A percentile compares a stretch with the other conserved stretches of the same genome.
phyloP scores from a whole-genome alignment of 2,113 vertebrate genomes.

The Scartelaos histophorus region DNA sequence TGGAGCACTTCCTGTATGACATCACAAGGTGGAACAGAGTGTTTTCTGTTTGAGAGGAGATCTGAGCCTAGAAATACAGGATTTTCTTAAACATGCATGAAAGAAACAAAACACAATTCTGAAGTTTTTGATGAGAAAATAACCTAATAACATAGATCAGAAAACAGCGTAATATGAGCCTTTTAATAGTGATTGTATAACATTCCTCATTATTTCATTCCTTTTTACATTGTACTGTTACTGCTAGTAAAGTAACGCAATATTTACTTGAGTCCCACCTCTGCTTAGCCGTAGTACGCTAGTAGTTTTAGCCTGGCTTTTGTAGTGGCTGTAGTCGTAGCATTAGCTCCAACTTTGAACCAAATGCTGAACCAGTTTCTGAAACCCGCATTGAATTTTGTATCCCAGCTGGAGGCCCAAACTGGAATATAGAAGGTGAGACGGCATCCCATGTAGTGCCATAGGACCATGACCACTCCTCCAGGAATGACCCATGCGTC shows the following conservation, averaged over 20 bases:
- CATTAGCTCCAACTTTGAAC: neutral
- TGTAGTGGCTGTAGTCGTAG: neutral
- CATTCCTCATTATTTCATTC: neutral
- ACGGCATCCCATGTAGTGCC: constrained; percentile 73
- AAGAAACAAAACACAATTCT: too few relatives aligned
- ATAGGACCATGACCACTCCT: constrained; percentile 73
- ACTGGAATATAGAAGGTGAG: constrained; percentile 86
- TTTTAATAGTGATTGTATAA: neutral
- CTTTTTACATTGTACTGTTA: neutral
- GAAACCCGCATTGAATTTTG: constrained; percentile 74
- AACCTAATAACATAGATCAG: too few relatives aligned
- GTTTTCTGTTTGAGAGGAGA: too few relatives aligned
- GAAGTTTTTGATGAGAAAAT: too few relatives aligned
- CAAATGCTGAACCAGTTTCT: constrained; percentile 58
- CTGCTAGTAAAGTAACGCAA: neutral
- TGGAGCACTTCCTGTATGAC: too few relatives aligned
- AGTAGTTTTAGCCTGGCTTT: neutral
- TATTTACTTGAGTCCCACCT: constrained; percentile 5
- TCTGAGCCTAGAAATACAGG: too few relatives aligned
- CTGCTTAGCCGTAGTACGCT: neutral
- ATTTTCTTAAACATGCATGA: too few relatives aligned
- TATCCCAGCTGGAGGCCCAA: constrained; percentile 81
- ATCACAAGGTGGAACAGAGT: too few relatives aligned
- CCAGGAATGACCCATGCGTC: constrained; percentile 64
- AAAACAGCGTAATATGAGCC: too few relatives aligned